A percentile compares a stretch with the other conserved stretches of the same genome.
Evolutionary conservation across 2,113 vertebrate genomes (phyloP).

Genomic region (Corythornis vintsioides): DNA sequence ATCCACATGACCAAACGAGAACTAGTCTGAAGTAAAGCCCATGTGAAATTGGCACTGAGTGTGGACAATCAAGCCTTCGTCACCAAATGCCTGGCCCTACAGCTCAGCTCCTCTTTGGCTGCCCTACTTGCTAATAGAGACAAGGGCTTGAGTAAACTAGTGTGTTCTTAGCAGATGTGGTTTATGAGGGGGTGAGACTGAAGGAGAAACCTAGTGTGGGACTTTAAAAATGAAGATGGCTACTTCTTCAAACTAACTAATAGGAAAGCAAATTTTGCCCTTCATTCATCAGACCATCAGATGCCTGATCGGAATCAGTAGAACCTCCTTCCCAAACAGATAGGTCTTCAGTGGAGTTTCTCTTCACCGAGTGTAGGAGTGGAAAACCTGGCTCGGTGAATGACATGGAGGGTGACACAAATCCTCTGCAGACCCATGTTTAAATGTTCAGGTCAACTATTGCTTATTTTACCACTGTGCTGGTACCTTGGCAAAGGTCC

Average conservation of each 20-base stretch:
- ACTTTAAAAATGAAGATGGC: background rate
- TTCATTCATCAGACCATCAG: background rate
- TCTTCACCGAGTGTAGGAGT: background rate
- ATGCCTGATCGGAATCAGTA: background rate
- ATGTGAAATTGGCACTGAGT: background rate
- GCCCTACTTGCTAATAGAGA: background rate
- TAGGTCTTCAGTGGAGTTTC: background rate
- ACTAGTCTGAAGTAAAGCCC: background rate
- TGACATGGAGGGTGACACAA: background rate
- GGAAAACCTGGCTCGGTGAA: background rate
- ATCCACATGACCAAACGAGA: background rate
- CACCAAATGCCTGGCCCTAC: accelerated
- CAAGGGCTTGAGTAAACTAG: background rate
- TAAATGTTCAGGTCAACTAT: background rate
- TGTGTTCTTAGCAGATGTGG: background rate
- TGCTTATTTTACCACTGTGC: background rate
- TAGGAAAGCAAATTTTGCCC: background rate
- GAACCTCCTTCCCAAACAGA: background rate
- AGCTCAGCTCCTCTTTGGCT: accelerated
- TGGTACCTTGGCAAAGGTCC: background rate
- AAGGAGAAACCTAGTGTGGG: background rate
- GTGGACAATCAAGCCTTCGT: background rate
- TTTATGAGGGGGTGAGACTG: background rate
- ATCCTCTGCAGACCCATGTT: background rate
- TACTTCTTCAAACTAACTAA: background rate